Conservation (phyloP, 1,140 invertebrate genomes). For the Diuraphis noxia region DNA sequence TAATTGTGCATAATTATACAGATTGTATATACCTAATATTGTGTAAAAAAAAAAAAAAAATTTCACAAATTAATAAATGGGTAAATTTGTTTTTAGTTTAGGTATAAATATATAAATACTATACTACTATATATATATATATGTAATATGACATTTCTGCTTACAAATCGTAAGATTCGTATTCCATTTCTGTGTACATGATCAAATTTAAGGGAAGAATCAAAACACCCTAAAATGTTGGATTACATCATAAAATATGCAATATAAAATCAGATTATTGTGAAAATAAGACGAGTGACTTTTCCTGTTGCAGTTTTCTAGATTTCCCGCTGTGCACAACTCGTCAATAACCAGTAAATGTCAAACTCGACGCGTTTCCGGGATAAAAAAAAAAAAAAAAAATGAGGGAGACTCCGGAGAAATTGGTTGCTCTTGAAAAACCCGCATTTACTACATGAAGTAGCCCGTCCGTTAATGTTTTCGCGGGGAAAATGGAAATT, state of each 20-base stretch:
- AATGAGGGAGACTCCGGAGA: neutral
- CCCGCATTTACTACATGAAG: constrained; percentile 29
- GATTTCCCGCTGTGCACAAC: constrained; percentile 22
- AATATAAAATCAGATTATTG: neutral
- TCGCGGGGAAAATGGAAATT: constrained; percentile 52
- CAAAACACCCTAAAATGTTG: neutral
- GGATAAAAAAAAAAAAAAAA: constrained; percentile 1
- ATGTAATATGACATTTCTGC: neutral
- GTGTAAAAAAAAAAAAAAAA: no score
- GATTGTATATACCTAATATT: no score
- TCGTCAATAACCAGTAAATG: constrained; percentile 21
- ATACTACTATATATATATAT: no score
- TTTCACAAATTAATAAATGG: neutral
- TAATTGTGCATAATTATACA: no score
- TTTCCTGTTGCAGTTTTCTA: neutral
- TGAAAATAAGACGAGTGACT: constrained; percentile 11
- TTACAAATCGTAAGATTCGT: neutral
- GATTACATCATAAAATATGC: neutral
- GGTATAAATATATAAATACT: no score
- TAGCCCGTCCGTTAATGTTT: constrained; percentile 43
- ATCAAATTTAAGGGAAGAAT: neutral
- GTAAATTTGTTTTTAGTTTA: neutral
- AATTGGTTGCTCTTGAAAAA: constrained; percentile 19
- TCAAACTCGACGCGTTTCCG: constrained; percentile 30
- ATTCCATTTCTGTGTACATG: neutral